A percentile compares a stretch with the other conserved stretches of the same genome.
phyloP scores from a whole-genome alignment of 1,140 invertebrate genomes.

The Atta colombica region DNA sequence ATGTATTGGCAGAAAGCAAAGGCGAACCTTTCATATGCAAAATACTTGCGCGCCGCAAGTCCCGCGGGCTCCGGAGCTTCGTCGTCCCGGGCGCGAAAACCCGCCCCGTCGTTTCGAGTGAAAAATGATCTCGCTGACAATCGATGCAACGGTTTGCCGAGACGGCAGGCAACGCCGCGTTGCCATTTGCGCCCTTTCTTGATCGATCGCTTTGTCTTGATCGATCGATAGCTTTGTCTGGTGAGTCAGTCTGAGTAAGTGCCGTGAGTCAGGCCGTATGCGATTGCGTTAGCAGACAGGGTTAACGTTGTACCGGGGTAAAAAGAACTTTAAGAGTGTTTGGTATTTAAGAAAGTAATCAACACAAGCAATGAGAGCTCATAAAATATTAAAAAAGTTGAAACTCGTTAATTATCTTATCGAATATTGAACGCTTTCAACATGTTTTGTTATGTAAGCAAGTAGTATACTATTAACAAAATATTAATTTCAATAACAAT shows the following conservation, averaged over 20 bases:
- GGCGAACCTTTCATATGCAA: conserved; percentile 72
- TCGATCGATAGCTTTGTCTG: conserved; percentile 63
- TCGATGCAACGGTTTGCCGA: conserved; percentile 62
- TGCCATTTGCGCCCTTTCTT: conserved; percentile 54
- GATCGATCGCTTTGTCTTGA: conserved; percentile 64
- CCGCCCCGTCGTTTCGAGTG: conserved; percentile 59
- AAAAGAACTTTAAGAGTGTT: conserved; percentile 15
- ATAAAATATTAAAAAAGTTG: conserved; percentile 23
- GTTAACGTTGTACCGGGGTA: conserved; percentile 19
- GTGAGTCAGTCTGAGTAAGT: conserved; percentile 36
- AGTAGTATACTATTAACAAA: neutral
- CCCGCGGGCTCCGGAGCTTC: conserved; percentile 54
- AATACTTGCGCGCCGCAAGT: conserved; percentile 60
- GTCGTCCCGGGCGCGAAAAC: conserved; percentile 45
- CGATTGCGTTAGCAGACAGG: conserved; percentile 39
- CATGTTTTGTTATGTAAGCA: neutral
- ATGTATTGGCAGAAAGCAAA: conserved; percentile 59
- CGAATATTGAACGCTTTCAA: neutral
- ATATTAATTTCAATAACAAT: neutral
- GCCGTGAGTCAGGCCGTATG: conserved; percentile 46
- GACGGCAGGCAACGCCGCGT: conserved; percentile 27
- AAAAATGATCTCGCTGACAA: conserved; percentile 74
- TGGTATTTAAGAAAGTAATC: conserved; percentile 51
- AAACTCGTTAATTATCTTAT: conserved; percentile 31
- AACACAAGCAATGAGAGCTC: conserved; percentile 13